Percentiles rank a stretch among this genome's conserved stretches.
These are phyloP conservation scores for Amazona guildingii DNA, from an alignment of 2,113 vertebrate species.

Conservation along the genomic window DNA sequence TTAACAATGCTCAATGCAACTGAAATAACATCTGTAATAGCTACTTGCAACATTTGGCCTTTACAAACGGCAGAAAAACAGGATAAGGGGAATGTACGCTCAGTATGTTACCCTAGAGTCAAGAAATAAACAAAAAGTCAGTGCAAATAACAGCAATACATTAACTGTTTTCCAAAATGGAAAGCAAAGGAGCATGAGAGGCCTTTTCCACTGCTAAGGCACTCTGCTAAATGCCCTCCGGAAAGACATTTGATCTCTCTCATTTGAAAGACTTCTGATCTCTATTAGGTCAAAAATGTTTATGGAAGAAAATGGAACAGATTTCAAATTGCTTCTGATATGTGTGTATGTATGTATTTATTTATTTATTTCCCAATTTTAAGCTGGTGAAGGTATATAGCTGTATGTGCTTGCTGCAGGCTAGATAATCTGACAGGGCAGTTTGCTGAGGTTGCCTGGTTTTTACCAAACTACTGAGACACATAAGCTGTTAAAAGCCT, in stretches of 20 bases:
- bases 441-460: background rate
- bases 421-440: background rate
- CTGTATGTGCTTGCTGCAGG: background rate
- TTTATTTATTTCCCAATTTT: background rate
- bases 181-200: background rate
- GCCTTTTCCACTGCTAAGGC: slow-evolving; percentile 1
- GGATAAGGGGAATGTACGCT: background rate
- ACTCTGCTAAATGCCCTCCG: slow-evolving; percentile 44
- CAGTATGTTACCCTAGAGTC: background rate
- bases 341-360: background rate
- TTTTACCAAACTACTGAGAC: background rate
- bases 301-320: background rate
- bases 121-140: slow-evolving; percentile 23
- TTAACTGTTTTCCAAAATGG: slow-evolving; percentile 7
- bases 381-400: background rate
- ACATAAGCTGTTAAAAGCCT: background rate
- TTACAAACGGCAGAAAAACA: slow-evolving; percentile 12
- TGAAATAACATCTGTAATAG: slow-evolving; percentile 10
- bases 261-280: background rate
- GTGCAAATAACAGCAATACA: background rate
- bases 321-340: background rate
- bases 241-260: background rate
- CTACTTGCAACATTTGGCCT: background rate
- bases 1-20: background rate
- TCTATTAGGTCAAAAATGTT: slow-evolving; percentile 2